Evolutionary conservation across 2,113 vertebrate species (phyloP).

Genomic region (Pogonocichla stellata): DNA sequence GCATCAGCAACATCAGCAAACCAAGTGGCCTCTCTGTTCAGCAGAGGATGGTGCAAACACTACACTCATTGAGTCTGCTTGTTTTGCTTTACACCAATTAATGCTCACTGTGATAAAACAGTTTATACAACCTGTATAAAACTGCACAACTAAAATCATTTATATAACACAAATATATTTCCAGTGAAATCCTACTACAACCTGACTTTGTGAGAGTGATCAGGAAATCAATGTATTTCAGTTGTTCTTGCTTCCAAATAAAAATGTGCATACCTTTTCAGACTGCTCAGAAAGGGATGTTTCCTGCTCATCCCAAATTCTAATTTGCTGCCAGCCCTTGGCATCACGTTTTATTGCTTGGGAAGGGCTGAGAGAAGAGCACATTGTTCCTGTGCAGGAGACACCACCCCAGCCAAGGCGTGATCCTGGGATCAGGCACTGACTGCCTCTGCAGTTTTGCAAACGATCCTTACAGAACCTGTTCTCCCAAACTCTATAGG

Average conservation of each 20-base stretch:
- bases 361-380: background rate
- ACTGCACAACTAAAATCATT: background rate
- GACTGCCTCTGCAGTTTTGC: background rate
- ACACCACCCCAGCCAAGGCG: background rate
- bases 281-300: background rate
- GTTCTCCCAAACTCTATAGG: accelerated
- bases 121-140: background rate
- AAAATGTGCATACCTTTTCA: background rate
- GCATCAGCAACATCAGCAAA: background rate
- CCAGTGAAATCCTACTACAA: background rate
- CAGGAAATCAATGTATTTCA: background rate
- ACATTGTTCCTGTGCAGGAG: background rate
- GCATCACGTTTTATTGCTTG: background rate
- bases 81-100: background rate
- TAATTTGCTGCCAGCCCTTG: background rate
- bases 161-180: background rate
- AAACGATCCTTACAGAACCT: background rate
- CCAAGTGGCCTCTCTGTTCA: background rate
- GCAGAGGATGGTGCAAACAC: background rate
- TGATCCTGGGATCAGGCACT: background rate
- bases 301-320: background rate
- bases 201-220: background rate
- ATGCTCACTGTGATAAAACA: background rate
- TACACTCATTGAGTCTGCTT: background rate
- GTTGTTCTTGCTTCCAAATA: background rate